These are phyloP conservation scores for Nephrocerus scutellatus DNA, from an alignment of 2,888 invertebrate genomes.

Conservation along the genomic window DNA sequence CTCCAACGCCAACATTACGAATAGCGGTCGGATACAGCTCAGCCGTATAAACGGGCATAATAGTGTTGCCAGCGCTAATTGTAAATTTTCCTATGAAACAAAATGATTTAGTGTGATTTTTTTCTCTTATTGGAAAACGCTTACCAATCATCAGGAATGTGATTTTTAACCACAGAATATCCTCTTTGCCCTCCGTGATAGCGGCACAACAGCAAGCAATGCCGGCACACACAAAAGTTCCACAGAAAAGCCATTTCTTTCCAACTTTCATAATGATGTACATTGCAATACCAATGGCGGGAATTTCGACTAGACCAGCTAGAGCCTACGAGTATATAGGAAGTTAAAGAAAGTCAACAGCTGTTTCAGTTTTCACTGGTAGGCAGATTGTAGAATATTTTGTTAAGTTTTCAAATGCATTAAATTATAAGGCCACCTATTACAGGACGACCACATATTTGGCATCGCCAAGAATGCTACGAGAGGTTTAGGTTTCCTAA, in stretches of 20 bases:
- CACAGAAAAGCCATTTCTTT: constrained; percentile 63
- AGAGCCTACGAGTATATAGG: constrained; percentile 47
- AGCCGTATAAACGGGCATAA: constrained; percentile 69
- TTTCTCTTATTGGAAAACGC: constrained; percentile 1
- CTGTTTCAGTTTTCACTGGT: no score
- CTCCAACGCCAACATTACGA: constrained; percentile 64
- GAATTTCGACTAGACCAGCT: constrained; percentile 69
- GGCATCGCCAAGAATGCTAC: no score
- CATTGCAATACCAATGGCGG: constrained; percentile 69
- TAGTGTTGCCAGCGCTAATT: constrained; percentile 70
- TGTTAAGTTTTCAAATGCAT: neutral
- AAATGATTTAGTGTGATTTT: neutral
- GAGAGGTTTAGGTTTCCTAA: no score
- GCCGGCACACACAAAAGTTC: constrained; percentile 62
- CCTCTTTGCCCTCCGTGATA: constrained; percentile 50
- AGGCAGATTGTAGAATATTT: constrained; percentile 3
- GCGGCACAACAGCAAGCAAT: constrained; percentile 62
- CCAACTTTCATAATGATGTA: constrained; percentile 68
- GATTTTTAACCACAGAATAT: constrained; percentile 61
- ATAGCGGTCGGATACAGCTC: constrained; percentile 66
- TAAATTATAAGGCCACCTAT: neutral
- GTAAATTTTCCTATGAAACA: constrained; percentile 55
- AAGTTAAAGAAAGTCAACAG: constrained; percentile 17
- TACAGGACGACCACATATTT: no score
- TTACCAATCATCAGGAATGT: constrained; percentile 66